phyloP scores from a whole-genome alignment of 2,113 vertebrate genomes.

The Shinisaurus crocodilurus region DNA sequence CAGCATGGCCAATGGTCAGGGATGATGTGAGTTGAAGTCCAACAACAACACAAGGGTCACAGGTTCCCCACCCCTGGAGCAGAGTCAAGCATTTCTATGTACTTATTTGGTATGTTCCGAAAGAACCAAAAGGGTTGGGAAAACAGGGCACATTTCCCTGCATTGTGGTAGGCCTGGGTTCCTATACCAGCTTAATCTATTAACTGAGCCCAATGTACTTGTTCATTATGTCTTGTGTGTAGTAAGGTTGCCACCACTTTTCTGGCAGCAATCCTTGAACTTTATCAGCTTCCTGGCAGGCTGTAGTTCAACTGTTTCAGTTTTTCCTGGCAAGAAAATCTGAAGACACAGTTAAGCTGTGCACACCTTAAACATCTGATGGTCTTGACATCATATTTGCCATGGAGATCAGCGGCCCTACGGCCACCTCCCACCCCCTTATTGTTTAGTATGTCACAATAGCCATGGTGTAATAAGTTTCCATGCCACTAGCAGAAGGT shows the following conservation, averaged over 20 bases:
- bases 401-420: background rate
- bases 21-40: background rate
- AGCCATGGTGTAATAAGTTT: background rate
- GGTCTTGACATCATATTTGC: background rate
- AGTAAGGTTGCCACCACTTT: background rate
- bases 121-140: no score
- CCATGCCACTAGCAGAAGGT: no score
- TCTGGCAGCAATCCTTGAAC: background rate
- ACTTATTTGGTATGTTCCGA: background rate
- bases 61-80: no score
- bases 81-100: background rate
- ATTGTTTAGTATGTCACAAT: background rate
- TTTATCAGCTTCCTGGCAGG: background rate
- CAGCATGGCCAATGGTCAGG: background rate
- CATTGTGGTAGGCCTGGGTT: background rate
- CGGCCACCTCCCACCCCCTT: background rate
- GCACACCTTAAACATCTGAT: background rate
- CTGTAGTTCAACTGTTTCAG: background rate
- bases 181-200: background rate
- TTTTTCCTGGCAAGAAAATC: background rate
- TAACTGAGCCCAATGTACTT: background rate
- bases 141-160: background rate
- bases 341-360: background rate
- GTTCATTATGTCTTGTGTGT: background rate
- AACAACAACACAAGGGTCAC: background rate